Evolutionary conservation across 2,888 invertebrate genomes (phyloP), one percentile per base, ranked within the genome.

Genomic region (Lasiommata megera): DNA sequence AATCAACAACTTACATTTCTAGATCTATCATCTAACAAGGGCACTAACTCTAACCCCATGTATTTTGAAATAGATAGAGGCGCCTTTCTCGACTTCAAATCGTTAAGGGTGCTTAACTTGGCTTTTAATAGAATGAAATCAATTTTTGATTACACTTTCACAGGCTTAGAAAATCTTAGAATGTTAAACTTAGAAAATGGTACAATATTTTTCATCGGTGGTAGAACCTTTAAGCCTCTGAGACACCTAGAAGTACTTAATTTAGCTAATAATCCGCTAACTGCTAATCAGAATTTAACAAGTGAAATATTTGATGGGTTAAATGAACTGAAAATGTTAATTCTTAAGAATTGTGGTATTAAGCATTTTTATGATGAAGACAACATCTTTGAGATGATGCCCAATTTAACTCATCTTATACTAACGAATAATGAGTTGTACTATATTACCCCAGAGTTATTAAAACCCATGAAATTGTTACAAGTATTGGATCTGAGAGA

Each of bases 81-180:
- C n/a, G 85, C 85, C 1, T 93, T 93, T 65, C 67, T 75, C 1
- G 81, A 90, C 63, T 89, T 91, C 74, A 83, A 76, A 17, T 79
- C 88, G 40, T 65, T 93, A 5, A 76, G 76, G 67, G 79, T 87
- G 56, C 71, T 93, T 7, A 92, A 93, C 68, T 69, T 93, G 41
- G 87, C 91, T 1, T 92, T 77, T 61, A 93, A 93, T 64, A 86
- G 86, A 66, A 83, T 93, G 16, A 84, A 91, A 64, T 82, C 88
- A 29, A 71, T 93, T 55, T 91, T 82, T 59, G 74, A 90, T 53
- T 84, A 84, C 34, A 88, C 91, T 1, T 93, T 93, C 66, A 75
- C 70, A 34, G 92, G 92, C 14, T 75, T 93, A 61, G 70, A 74
- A 16, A 87, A 88, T 64, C 75, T 93, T 38, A 80, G 76, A 68